Conservation (phyloP, 2,797 vertebrate genomes). For the Menidia menidia region DNA sequence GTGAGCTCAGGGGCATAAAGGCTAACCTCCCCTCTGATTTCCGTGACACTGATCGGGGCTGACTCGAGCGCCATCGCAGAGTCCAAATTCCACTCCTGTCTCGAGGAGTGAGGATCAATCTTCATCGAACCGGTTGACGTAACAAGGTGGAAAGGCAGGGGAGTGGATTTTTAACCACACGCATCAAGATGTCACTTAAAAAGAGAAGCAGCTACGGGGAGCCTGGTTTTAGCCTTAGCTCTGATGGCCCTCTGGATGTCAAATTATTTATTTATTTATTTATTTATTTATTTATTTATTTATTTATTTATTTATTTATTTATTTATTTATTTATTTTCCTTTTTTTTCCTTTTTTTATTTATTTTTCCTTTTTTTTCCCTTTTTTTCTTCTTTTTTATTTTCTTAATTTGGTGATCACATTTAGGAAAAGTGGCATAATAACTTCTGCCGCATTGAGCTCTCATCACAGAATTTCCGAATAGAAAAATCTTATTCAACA, state of each 20-base stretch:
- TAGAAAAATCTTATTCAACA: too few species aligned
- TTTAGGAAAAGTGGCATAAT: too few species aligned
- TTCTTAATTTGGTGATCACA: too few species aligned
- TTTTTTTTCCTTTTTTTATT: too few species aligned
- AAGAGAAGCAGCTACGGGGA: background rate
- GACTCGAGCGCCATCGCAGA: conserved; percentile 35
- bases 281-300: too few species aligned
- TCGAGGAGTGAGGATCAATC: conserved; percentile 42
- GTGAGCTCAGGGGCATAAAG: conserved; percentile 39
- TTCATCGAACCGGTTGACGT: conserved; percentile 1
- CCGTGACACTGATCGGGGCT: conserved; percentile 49
- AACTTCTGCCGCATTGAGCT: too few species aligned
- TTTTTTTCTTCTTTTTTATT: too few species aligned
- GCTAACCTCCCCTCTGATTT: conserved; percentile 40
- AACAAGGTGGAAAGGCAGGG: conserved; percentile 17
- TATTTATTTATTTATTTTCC: too few species aligned
- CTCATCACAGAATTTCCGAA: too few species aligned
- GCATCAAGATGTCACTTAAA: background rate
- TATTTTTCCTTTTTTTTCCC: too few species aligned
- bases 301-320: too few species aligned
- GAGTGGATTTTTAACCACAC: conserved; percentile 15
- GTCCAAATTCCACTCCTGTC: conserved; percentile 38
- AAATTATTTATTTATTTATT: background rate
- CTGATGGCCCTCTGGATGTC: background rate
- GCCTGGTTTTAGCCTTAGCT: background rate